Percentiles rank a stretch among this genome's conserved stretches.
Evolutionary conservation across 2,888 invertebrate genomes (phyloP).

Genomic region (Axea sp.): DNA sequence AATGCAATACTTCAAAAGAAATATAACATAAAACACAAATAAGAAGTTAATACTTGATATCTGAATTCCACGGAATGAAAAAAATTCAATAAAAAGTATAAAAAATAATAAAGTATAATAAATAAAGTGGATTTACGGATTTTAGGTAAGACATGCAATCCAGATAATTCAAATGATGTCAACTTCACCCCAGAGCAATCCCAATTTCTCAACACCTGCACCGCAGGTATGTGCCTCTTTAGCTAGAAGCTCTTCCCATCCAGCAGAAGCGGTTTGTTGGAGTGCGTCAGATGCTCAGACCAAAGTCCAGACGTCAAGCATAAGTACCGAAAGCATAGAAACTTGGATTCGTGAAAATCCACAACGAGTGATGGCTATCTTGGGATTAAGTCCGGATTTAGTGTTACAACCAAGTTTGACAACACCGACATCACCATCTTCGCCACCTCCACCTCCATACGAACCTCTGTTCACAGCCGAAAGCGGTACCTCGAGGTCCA

Average conservation of each 20-base stretch:
- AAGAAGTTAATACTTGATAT: too few species aligned
- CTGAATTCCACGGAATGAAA: too few species aligned
- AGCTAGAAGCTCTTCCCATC: slow-evolving; percentile 90
- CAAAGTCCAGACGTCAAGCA: slow-evolving; percentile 56
- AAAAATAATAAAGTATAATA: slow-evolving; percentile 1
- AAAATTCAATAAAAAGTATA: too few species aligned
- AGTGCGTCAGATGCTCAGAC: slow-evolving; percentile 79
- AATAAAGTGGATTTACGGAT: too few species aligned
- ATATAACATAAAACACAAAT: too few species aligned
- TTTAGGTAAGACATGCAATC: slow-evolving; percentile 89
- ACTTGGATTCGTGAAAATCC: slow-evolving; percentile 87
- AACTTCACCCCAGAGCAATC: slow-evolving; percentile 91
- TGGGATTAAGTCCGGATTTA: slow-evolving; percentile 85
- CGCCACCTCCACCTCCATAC: slow-evolving; percentile 78
- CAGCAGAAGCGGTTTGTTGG: slow-evolving; percentile 91
- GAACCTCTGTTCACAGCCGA: slow-evolving; percentile 80
- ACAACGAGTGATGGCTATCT: slow-evolving; percentile 85
- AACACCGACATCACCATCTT: slow-evolving; percentile 71
- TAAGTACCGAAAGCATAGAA: slow-evolving; percentile 81
- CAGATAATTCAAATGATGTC: slow-evolving; percentile 91
- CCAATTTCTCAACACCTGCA: slow-evolving; percentile 84
- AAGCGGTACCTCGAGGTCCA: slow-evolving; percentile 80
- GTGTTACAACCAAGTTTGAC: slow-evolving; percentile 74
- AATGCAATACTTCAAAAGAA: too few species aligned
- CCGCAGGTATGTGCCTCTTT: slow-evolving; percentile 80